Base-by-base conservation (phyloP, 2,888 invertebrate species). In the Ochropacha duplaris region DNA sequence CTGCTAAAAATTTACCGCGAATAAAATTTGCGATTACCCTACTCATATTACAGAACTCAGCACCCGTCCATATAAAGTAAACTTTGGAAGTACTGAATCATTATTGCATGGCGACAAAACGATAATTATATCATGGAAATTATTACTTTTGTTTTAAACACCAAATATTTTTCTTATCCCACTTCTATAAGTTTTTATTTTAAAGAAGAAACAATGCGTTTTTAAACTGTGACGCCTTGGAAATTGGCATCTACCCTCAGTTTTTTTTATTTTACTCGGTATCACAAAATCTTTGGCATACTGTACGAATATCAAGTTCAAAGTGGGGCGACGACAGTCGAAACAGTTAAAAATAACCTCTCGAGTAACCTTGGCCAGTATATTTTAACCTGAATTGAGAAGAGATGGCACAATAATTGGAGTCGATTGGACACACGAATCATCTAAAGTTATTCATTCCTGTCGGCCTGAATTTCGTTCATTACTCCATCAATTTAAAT, bases 371-470 rank as follows among this genome's bases (percentile, higher is more conserved):
- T 44, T 44, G 44, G 44, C 44, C 44, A 44, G 44, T 44, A 44
- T 44, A 44, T 44, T 44, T 44, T 44, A 44, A 44, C 44, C 44
- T 19, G 44, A 44, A 44, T 44, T 44, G 44, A n/a, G n/a, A 44
- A 16, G 44, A 19, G 44, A 44, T 44, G 44, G 16, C 44, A 44
- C 44, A 44, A 44, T 44, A 44, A 44, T 44, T 44, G 44, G 44
- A 44, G 44, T 44, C 44, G 44, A 44, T 44, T 44, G 44, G 19
- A 19, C 19, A 44, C 19, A n/a, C 19, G 44, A 44, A 44, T 44
- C 44, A 44, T 19, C 39, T 39, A 19, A 19, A n/a, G 44, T 44
- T 44, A 19, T 44, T 44, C 44, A 19, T 44, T 44, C 19, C 44
- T 9, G 44, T 9, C 16, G 39, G 16, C 44, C 44, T 19, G 44